Conservation (phyloP, 2,113 vertebrate genomes). For the Amblyornis subalaris region DNA sequence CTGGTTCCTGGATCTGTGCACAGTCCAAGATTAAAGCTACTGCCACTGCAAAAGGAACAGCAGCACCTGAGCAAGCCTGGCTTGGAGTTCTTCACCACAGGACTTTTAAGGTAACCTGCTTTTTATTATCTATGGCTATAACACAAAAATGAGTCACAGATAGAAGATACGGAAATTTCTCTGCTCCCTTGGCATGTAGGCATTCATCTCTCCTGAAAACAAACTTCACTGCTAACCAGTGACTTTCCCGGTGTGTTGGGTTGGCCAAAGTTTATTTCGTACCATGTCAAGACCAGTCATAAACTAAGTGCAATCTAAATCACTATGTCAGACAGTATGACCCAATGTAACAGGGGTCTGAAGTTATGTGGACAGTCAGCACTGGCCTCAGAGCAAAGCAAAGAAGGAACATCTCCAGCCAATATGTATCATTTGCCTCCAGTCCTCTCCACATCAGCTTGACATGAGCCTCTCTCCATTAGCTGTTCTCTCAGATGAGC, state of each 20-base stretch:
- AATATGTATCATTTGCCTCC: not conserved
- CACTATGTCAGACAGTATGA: not conserved
- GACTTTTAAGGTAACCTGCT: not conserved
- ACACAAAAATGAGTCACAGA: not conserved
- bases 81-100: not conserved
- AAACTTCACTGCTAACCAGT: not conserved
- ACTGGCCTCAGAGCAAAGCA: not conserved
- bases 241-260: not conserved
- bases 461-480: not conserved
- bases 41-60: not conserved
- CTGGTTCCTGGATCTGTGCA: not conserved
- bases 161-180: not conserved
- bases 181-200: not conserved
- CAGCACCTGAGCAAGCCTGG: not conserved
- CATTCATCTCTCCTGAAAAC: not conserved
- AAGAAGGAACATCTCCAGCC: not conserved
- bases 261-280: not conserved
- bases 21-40: not conserved
- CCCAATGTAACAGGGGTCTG: not conserved
- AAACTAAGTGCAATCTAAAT: not conserved
- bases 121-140: not conserved
- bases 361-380: not conserved
- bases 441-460: not conserved
- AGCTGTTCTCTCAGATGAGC: not conserved
- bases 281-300: not conserved